Percentiles rank a stretch among this genome's conserved stretches.
These are phyloP conservation scores for Pantherophis guttatus DNA, from an alignment of 2,113 vertebrate genomes.

Conservation along the genomic window DNA sequence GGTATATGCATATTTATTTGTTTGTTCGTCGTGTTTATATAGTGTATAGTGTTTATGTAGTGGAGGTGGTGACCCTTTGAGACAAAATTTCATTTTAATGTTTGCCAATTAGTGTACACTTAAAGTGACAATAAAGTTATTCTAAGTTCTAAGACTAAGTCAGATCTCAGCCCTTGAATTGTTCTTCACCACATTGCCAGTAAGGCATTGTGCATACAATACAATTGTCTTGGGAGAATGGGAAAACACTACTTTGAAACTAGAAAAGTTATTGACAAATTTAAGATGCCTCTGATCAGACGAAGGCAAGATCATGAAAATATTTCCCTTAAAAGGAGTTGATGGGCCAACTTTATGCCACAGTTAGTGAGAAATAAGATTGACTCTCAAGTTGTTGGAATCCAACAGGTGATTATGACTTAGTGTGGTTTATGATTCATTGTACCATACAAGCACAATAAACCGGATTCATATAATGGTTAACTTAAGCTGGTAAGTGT, in stretches of 20 bases:
- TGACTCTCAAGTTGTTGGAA: background rate
- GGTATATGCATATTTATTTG: no score
- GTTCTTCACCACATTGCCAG: background rate
- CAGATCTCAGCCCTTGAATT: background rate
- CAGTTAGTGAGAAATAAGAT: background rate
- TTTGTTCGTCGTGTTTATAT: no score
- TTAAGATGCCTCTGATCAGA: background rate
- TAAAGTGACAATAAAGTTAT: no score
- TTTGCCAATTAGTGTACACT: no score
- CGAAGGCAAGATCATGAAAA: background rate
- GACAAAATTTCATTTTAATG: no score
- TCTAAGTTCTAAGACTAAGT: no score
- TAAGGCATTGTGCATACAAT: background rate
- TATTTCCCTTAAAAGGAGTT: background rate
- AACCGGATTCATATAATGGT: background rate
- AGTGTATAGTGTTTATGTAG: no score
- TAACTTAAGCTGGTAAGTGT: background rate
- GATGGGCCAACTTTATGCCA: background rate
- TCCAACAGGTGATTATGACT: background rate
- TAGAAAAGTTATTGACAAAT: background rate
- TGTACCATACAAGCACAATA: background rate
- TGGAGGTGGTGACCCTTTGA: no score
- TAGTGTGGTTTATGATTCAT: background rate
- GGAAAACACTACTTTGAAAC: background rate
- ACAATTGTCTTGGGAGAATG: background rate